Evolutionary conservation across 1,140 invertebrate species (phyloP), one percentile per base, ranked within the genome.

Genomic region (Drosophila neocordata): DNA sequence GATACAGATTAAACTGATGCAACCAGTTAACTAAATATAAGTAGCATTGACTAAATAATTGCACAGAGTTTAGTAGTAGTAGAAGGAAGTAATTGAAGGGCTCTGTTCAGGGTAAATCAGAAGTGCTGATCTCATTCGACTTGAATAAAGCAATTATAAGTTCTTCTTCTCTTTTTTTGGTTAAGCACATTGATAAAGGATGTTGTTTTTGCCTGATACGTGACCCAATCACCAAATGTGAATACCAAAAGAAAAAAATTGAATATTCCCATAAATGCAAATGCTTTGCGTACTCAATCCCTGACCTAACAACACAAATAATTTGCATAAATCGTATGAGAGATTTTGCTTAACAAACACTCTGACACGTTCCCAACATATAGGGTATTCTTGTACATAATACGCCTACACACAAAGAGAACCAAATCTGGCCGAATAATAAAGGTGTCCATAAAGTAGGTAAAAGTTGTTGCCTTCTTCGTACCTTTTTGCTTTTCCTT

Each of bases 281-380:
- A 22, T 61, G 60, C 48, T 60, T 61, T 52, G 48, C 41, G 38
- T 67, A 51, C 57, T 65, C 35, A 35, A 48, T 31, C 31, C 41
- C 11, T 48, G 12, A 60, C 52, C 56, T 35, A 37, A 52, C 34
- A 38, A 62, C 52, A 35, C 12, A 48, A 8, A 22, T n/a, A 59
- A 61, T 72, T 68, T 72, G 58, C 65, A 72, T 58, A 65, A 61
- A 65, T 58, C 34, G 41, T 31, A 48, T 48, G 15, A 48, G 41
- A 20, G 2, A 48, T 31, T 31, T 31, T 31, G 27, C 4, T 31
- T 3, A 31, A 31, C 1, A 20, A 48, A 59, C 57, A 59, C 18
- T 41, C 57, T 8, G 37, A 56, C 53, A 35, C 27, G 53, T 34
- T 13, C 13, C 27, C 11, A 34, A 56, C 53, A 56, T 27, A 56